Evolutionary conservation across 2,113 vertebrate genomes (phyloP), one percentile per base, ranked within the genome.

Genomic region (Phodopus roborovskii): DNA sequence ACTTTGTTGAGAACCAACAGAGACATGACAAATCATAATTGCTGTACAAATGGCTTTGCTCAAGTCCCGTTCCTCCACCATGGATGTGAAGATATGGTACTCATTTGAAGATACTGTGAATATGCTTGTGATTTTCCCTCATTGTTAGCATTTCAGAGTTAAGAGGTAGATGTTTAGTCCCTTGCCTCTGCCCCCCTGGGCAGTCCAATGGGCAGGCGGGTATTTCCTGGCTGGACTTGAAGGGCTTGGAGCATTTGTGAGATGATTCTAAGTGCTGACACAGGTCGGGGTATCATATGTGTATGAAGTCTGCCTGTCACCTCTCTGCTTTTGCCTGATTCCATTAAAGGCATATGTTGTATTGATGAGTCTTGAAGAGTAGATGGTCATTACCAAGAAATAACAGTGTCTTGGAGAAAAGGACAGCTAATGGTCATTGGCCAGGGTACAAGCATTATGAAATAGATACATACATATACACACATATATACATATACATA

Each of bases 351-450:
- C n/a, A 24, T 73, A 36, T 20, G 3, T 56, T 87, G 17, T 56
- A 88, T 6, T 58, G 20, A 5, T 82, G 68, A 50, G 36, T 68
- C 88, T 64, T 39, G 26, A 90, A 79, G 87, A 74, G 20, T 83
- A 5, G 70, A 75, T 78, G 45, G 58, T 58, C 53, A 45, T 88
- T 94, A 82, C 28, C 48, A 64, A 91, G 87, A 60, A 92, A 88
- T 90, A 82, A 86, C 19, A 90, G 42, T 92, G 30, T 85, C 84
- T 92, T 62, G n/a, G 56, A 92, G 30, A 90, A 89, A 89, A 13
- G 20, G 48, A 60, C 75, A 71, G 56, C 70, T 62, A 74, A 92
- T 79, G 7, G 26, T 73, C 24, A 39, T 71, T 75, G 45, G 12
- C 64, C 30, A 39, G 53, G 82, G 74, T 5, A 71, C 45, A 42